These are phyloP conservation scores for Cataglyphis cursor DNA, from an alignment of 2,888 invertebrate genomes.

Conservation along the genomic window DNA sequence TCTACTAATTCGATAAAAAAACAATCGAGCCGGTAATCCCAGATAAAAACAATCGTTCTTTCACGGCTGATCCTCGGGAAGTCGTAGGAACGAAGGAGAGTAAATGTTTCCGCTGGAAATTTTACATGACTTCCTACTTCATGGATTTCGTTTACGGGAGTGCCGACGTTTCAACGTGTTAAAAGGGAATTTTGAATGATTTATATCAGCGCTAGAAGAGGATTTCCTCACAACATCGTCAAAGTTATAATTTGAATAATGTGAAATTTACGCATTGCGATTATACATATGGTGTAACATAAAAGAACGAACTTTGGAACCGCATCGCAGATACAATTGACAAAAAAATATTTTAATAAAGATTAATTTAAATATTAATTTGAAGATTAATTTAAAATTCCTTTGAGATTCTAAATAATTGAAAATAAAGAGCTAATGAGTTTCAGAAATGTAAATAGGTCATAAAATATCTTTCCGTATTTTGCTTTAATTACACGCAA, in stretches of 20 bases:
- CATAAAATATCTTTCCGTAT: not conserved
- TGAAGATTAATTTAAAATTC: not conserved
- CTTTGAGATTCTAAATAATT: not conserved
- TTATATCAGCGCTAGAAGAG: not conserved
- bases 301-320: not conserved
- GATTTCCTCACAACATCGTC: not conserved
- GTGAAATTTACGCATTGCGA: not conserved
- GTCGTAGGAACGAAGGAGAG: slow-evolving; percentile 41
- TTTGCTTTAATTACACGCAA: slow-evolving; percentile 5
- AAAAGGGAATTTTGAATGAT: slow-evolving; percentile 42
- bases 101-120: slow-evolving; percentile 63
- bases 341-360: not conserved
- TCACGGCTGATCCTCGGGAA: slow-evolving; percentile 40
- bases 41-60: slow-evolving; percentile 56
- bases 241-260: slow-evolving; percentile 29
- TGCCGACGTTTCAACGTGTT: slow-evolving; percentile 21
- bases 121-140: slow-evolving; percentile 56
- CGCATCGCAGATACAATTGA: not conserved
- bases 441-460: not conserved
- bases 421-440: not conserved
- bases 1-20: slow-evolving; percentile 49
- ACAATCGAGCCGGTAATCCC: slow-evolving; percentile 42
- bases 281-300: not conserved
- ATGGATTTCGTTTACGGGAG: slow-evolving; percentile 21
- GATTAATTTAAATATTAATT: not conserved